Conservation (phyloP, 2,888 invertebrate species). For the Apamea sordens region DNA sequence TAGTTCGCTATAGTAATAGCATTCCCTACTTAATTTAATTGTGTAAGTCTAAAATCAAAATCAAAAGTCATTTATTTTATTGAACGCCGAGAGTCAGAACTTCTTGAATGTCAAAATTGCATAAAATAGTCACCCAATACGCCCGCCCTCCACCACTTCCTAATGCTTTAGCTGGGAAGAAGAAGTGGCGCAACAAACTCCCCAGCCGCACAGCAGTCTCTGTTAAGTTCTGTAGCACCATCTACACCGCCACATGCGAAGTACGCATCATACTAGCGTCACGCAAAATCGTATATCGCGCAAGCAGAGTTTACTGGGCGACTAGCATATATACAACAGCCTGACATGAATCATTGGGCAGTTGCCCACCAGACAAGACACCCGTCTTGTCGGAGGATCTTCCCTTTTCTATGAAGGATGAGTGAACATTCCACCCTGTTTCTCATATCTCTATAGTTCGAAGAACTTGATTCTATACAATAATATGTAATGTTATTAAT, state of each 20-base stretch:
- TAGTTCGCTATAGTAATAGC: background rate
- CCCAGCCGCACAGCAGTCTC: no score
- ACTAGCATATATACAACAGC: no score
- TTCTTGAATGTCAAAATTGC: background rate
- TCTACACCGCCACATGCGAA: no score
- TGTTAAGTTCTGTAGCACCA: no score
- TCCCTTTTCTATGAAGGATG: no score
- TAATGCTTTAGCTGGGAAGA: background rate
- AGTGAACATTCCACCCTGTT: no score
- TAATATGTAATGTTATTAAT: background rate
- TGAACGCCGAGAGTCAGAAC: background rate
- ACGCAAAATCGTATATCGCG: no score
- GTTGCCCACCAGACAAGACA: no score
- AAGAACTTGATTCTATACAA: background rate
- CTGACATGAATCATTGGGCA: no score
- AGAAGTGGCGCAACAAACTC: background rate
- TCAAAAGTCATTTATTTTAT: background rate
- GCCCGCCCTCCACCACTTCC: background rate
- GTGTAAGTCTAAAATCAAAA: background rate
- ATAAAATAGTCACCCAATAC: background rate
- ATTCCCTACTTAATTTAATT: background rate
- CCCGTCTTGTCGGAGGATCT: no score
- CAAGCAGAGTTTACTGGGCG: no score
- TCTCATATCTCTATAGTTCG: background rate
- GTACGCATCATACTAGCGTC: no score